Evolutionary conservation across 1,140 invertebrate species (phyloP).

Genomic region (Oreohelix idahoensis): DNA sequence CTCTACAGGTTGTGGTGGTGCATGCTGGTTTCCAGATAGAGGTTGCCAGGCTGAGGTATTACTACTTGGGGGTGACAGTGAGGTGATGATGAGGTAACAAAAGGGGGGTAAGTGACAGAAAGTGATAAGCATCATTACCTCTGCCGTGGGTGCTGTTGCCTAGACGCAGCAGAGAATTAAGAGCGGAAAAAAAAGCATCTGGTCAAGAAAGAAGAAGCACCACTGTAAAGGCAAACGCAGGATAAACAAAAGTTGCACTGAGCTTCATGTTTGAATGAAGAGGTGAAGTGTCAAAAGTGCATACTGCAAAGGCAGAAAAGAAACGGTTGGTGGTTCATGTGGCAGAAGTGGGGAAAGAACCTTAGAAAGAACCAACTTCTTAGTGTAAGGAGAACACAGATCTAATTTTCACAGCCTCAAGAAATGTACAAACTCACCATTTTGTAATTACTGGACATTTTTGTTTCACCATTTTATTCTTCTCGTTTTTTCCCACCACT

Average conservation of each 20-base stretch:
- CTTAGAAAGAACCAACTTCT: too few relatives aligned
- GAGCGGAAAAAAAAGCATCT: constrained; percentile 39
- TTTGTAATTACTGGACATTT: too few relatives aligned
- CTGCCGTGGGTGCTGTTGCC: constrained; percentile 56
- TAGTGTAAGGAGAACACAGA: too few relatives aligned
- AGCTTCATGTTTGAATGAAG: not conserved
- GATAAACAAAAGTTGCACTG: not conserved
- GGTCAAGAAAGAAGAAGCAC: not conserved
- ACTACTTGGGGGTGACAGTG: not conserved
- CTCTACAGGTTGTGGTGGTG: not conserved
- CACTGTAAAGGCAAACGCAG: not conserved
- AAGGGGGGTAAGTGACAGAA: not conserved
- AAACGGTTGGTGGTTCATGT: too few relatives aligned
- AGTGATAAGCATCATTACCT: constrained; percentile 51
- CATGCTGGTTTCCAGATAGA: not conserved
- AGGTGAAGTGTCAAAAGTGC: too few relatives aligned
- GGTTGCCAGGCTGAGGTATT: not conserved
- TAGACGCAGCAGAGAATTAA: constrained; percentile 51
- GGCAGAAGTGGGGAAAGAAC: too few relatives aligned
- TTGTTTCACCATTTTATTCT: too few relatives aligned
- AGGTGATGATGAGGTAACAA: not conserved
- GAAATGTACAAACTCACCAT: too few relatives aligned
- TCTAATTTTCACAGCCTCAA: too few relatives aligned
- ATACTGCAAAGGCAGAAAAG: too few relatives aligned
- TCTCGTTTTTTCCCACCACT: too few relatives aligned